Base-by-base conservation (phyloP, 2,797 vertebrate genomes). In the Gastrophryne carolinensis region DNA sequence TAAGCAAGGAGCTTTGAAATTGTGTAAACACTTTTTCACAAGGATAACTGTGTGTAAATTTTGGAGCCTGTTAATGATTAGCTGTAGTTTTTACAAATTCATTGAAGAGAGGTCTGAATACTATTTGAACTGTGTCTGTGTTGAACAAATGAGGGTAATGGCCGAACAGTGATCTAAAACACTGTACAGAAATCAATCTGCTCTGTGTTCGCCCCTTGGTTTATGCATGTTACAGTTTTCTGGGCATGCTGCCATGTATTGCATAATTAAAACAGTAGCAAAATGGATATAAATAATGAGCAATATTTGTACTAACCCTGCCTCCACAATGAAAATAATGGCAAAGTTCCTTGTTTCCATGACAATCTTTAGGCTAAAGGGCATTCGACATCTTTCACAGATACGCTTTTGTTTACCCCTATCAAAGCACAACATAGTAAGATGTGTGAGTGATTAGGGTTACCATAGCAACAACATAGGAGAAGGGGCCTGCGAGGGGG, bases 381-480 rank as follows among this genome's bases (percentile, higher is more conserved):
- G 12, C 12, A 41, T 56, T 27, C 54, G 32, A 56, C 50, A 44
- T 44, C 35, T 26, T 65, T 29, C 26, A 32, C 44, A 54, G 17
- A 65, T 26, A 34, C 8, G 47, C 68, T 41, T 63, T 21, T 39
- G 29, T 68, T 68, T 52, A 54, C 56, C 26, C 17, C 11, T 23
- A 64, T 50, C 29, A 27, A 21, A 24, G 5, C 19, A 47, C 41
- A 27, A 50, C 50, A 24, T 17, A 23, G n/a, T 17, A 17, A 17
- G 29, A 54, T 10, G 17, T 62, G 56, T 50, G 41, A 72, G 13
- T 54, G 71, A 73, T 54, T 53, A 53, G 32, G 15, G 71, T 73
- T 73, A 24, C 71, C 44, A 73, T 21, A 39, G 50, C 34, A 64
- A 73, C 71, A 32, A 11, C n/a, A 32, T 29, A n/a, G 17, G 35